Percentiles rank a stretch among this genome's conserved stretches.
phyloP scores from a whole-genome alignment of 2,113 vertebrate genomes.

The Hippolais icterina region DNA sequence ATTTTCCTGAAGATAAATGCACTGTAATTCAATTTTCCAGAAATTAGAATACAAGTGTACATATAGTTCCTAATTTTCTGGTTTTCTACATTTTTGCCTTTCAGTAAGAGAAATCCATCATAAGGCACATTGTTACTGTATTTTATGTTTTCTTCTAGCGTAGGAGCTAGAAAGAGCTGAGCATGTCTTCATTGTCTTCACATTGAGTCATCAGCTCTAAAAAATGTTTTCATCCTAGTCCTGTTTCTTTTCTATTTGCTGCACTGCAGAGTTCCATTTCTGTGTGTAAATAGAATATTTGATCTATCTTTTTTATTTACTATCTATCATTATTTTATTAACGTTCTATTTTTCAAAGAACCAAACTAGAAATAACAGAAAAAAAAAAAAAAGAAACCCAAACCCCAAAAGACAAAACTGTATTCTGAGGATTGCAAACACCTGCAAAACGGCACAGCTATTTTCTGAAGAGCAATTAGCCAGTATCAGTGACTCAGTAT shows the following conservation, averaged over 20 bases:
- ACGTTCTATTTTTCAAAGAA: neutral
- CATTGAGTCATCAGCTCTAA: neutral
- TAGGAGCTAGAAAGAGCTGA: neutral
- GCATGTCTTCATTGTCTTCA: neutral
- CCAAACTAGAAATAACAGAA: neutral
- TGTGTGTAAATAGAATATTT: neutral
- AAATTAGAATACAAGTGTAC: neutral
- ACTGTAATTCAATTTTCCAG: neutral
- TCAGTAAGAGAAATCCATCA: neutral
- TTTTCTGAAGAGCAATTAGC: neutral
- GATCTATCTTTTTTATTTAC: neutral
- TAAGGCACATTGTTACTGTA: neutral
- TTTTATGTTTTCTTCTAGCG: neutral
- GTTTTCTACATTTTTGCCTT: neutral
- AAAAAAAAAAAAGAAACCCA: too few species aligned
- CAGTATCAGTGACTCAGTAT: neutral
- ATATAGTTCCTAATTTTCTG: neutral
- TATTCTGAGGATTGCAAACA: neutral
- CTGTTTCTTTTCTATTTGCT: neutral
- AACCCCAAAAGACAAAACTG: neutral
- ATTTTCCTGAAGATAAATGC: neutral
- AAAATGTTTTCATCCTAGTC: neutral
- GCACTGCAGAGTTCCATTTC: neutral
- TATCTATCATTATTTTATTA: neutral
- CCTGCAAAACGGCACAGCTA: neutral